These are phyloP conservation scores for Leptopterna dolabrata DNA, from an alignment of 2,888 invertebrate species.

Conservation along the genomic window DNA sequence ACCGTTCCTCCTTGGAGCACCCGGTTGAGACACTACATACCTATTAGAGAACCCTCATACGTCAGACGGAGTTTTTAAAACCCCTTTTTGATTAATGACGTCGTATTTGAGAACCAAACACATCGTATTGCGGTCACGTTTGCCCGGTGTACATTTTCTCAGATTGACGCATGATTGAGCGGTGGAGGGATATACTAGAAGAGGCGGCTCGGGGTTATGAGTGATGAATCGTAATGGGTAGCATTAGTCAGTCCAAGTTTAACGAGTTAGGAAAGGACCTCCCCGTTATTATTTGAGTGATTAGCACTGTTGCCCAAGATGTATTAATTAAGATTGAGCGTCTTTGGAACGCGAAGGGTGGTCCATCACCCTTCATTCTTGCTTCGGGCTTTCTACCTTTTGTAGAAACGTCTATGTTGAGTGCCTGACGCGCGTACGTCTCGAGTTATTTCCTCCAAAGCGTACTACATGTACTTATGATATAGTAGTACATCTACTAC, in stretches of 20 bases:
- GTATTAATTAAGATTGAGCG: conserved; percentile 51
- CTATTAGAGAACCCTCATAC: not conserved
- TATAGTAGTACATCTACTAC: too few relatives aligned
- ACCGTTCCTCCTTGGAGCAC: too few relatives aligned
- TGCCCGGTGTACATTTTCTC: conserved; percentile 32
- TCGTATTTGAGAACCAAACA: conserved; percentile 32
- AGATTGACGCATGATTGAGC: conserved; percentile 28
- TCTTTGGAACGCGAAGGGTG: conserved; percentile 21
- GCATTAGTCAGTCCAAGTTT: conserved; percentile 32
- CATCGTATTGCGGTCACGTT: conserved; percentile 45
- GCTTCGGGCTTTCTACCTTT: not conserved
- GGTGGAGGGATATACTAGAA: not conserved
- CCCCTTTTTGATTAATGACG: not conserved
- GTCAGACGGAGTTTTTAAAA: not conserved
- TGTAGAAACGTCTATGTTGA: not conserved
- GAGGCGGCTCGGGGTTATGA: conserved; percentile 12
- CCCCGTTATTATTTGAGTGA: conserved; percentile 45
- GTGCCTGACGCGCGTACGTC: not conserved
- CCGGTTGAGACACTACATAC: not conserved
- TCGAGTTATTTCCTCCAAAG: too few relatives aligned
- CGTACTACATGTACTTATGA: too few relatives aligned
- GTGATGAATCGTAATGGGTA: conserved; percentile 45
- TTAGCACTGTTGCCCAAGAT: conserved; percentile 44
- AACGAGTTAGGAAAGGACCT: conserved; percentile 18
- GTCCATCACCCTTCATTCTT: conserved; percentile 20